Conservation (phyloP, 2,888 invertebrate genomes). For the Caenorhabditis virilis region DNA sequence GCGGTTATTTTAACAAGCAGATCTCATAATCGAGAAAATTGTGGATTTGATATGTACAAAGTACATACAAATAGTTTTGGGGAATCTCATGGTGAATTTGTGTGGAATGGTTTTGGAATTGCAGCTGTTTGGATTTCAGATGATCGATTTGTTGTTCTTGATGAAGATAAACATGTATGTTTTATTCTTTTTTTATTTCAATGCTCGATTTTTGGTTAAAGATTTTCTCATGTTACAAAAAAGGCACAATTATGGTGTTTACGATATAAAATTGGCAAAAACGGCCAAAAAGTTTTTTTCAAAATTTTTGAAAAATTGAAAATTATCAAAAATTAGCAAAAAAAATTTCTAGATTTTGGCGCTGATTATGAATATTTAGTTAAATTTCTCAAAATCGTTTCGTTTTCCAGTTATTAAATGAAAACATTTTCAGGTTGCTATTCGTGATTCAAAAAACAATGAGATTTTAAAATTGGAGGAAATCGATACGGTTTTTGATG, state of each 20-base stretch:
- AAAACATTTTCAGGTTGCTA: conserved; percentile 72
- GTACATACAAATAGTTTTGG: conserved; percentile 73
- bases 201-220: too few species aligned
- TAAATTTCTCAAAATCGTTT: too few species aligned
- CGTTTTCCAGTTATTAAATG: neutral
- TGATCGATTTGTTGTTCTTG: conserved; percentile 94
- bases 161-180: conserved; percentile 84
- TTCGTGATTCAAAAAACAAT: conserved; percentile 88
- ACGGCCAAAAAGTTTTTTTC: too few species aligned
- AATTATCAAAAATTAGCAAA: too few species aligned
- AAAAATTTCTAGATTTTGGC: too few species aligned
- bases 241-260: too few species aligned
- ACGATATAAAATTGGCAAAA: too few species aligned
- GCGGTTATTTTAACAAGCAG: conserved; percentile 86
- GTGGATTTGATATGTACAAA: conserved; percentile 89
- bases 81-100: conserved; percentile 51
- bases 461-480: conserved; percentile 85
- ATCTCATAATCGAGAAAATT: conserved; percentile 81
- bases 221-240: too few species aligned
- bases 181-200: too few species aligned
- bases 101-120: conserved; percentile 86
- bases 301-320: too few species aligned
- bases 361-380: too few species aligned
- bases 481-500: conserved; percentile 77
- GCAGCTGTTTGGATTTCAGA: conserved; percentile 95